Conservation (phyloP, 1,140 invertebrate species). For the Zophobas atratus region DNA sequence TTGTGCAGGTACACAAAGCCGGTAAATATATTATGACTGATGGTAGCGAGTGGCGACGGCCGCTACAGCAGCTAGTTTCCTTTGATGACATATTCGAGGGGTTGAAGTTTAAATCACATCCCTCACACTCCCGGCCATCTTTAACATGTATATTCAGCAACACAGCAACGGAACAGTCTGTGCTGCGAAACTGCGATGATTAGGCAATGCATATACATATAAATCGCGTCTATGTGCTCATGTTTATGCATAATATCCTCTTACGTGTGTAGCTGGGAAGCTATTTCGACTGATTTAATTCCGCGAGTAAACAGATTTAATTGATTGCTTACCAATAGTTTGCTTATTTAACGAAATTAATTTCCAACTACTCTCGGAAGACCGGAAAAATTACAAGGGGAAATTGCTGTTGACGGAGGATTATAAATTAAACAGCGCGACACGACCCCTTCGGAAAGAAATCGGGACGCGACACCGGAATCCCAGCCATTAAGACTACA, state of each 20-base stretch:
- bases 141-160: constrained; percentile 44
- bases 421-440: constrained; percentile 29
- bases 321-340: constrained; percentile 50
- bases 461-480: no score
- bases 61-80: constrained; percentile 11
- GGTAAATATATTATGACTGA: constrained; percentile 42
- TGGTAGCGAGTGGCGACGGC: constrained; percentile 12
- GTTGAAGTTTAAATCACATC: constrained; percentile 44
- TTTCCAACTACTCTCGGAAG: constrained; percentile 28
- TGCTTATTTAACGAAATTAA: constrained; percentile 49
- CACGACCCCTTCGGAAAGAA: neutral
- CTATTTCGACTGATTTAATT: constrained; percentile 48
- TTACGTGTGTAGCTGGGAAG: constrained; percentile 44
- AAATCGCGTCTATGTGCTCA: constrained; percentile 41
- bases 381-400: constrained; percentile 17
- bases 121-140: constrained; percentile 7
- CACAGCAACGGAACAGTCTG: constrained; percentile 24
- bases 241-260: constrained; percentile 42
- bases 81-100: constrained; percentile 35
- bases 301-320: constrained; percentile 47
- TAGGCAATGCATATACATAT: constrained; percentile 46
- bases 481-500: no score
- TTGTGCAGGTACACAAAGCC: constrained; percentile 34
- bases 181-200: constrained; percentile 32
- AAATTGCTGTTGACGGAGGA: constrained; percentile 31